Evolutionary conservation across 1,140 invertebrate species (phyloP).

Genomic region (Drosophila lacteicornis): DNA sequence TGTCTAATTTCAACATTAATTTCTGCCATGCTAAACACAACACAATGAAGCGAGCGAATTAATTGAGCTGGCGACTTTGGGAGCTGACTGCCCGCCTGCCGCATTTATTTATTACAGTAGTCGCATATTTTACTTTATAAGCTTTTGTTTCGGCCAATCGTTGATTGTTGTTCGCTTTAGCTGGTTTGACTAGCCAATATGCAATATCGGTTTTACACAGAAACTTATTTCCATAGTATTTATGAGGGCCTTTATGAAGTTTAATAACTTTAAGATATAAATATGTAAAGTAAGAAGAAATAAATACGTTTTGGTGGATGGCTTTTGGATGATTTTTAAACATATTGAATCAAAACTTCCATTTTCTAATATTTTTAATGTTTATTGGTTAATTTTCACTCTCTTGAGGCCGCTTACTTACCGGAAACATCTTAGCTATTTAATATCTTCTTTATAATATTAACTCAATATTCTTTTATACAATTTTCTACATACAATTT

Average conservation of each 20-base stretch:
- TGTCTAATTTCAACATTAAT: slow-evolving; percentile 75
- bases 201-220: slow-evolving; percentile 34
- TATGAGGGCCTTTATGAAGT: background rate
- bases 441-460: no score
- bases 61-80: slow-evolving; percentile 62
- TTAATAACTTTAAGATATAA: background rate
- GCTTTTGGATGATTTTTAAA: background rate
- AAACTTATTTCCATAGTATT: slow-evolving; percentile 9
- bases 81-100: slow-evolving; percentile 53
- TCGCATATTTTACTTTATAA: slow-evolving; percentile 69
- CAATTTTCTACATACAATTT: background rate
- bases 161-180: slow-evolving; percentile 18
- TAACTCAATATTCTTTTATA: background rate
- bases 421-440: no score
- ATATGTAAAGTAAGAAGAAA: background rate
- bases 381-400: no score
- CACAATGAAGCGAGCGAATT: slow-evolving; percentile 52
- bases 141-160: slow-evolving; percentile 55
- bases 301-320: background rate
- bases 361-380: background rate
- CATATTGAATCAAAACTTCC: background rate
- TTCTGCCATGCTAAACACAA: slow-evolving; percentile 69
- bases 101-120: slow-evolving; percentile 69
- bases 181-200: slow-evolving; percentile 55
- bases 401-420: no score